These are phyloP conservation scores for Limonius californicus DNA, from an alignment of 1,140 invertebrate genomes.

Conservation along the genomic window DNA sequence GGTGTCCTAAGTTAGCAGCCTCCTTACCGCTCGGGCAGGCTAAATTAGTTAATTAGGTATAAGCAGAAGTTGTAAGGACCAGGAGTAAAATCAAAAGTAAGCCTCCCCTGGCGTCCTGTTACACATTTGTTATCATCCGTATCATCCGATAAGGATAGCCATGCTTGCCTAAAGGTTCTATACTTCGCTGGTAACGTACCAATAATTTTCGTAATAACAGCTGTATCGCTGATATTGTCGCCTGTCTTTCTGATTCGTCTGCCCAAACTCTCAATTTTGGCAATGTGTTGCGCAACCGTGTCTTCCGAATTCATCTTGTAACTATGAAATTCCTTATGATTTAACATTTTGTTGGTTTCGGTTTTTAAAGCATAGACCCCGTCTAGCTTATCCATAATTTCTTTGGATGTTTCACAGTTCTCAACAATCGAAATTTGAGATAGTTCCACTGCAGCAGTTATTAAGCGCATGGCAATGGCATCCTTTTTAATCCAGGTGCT, in stretches of 20 bases:
- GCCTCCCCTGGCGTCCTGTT: too few species aligned
- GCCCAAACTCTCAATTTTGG: constrained; percentile 42
- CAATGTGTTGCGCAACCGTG: constrained; percentile 41
- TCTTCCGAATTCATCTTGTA: constrained; percentile 40
- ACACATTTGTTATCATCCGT: too few species aligned
- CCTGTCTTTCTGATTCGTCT: constrained; percentile 40
- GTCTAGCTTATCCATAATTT: constrained; percentile 39
- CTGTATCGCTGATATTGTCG: constrained; percentile 42
- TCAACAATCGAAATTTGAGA: constrained; percentile 40
- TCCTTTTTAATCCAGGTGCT: constrained; percentile 37
- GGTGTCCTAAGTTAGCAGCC: too few species aligned
- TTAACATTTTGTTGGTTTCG: constrained; percentile 43
- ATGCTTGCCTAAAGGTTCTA: constrained; percentile 23
- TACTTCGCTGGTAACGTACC: too few species aligned
- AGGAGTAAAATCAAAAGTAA: too few species aligned
- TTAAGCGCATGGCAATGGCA: constrained; percentile 37
- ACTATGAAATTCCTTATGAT: constrained; percentile 43
- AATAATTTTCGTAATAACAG: constrained; percentile 44
- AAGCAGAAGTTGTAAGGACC: too few species aligned
- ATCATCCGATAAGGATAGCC: too few species aligned
- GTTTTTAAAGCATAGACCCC: constrained; percentile 40
- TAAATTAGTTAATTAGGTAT: too few species aligned
- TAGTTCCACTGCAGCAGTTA: constrained; percentile 42
- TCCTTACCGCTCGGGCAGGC: too few species aligned
- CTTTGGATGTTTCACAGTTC: constrained; percentile 37